These are phyloP conservation scores for Anisognathus igniventris DNA, from an alignment of 2,797 vertebrate species.

Conservation along the genomic window DNA sequence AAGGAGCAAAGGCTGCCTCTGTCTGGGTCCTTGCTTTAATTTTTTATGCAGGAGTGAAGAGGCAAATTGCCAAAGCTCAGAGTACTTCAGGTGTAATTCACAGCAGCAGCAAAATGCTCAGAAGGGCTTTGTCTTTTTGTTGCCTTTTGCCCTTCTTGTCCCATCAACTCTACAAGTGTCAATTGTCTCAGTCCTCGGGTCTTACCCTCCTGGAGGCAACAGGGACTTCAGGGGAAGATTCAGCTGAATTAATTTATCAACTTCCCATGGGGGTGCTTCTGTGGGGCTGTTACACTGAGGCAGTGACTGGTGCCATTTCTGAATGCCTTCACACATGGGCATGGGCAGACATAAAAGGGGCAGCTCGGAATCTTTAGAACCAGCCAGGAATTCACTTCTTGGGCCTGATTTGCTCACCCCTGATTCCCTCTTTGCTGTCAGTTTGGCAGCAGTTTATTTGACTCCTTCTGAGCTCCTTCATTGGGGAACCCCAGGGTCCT, in stretches of 20 bases:
- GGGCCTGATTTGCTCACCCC: fast-evolving
- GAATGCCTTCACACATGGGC: not conserved
- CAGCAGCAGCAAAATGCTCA: not conserved
- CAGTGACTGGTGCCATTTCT: not conserved
- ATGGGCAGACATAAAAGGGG: fast-evolving
- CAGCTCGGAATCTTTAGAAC: fast-evolving
- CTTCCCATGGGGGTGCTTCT: not conserved
- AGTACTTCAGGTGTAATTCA: not conserved
- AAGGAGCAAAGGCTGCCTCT: not conserved
- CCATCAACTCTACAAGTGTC: not conserved
- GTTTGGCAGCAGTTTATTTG: not conserved
- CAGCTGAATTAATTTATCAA: not conserved
- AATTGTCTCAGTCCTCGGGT: not conserved
- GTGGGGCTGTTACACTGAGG: fast-evolving
- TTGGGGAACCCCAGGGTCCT: fast-evolving
- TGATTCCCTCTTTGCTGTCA: not conserved
- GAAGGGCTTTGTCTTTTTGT: not conserved
- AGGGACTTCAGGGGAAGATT: not conserved
- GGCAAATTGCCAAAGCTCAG: not conserved
- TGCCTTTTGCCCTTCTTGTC: not conserved
- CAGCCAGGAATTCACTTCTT: not conserved
- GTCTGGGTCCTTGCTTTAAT: not conserved
- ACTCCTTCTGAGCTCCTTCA: not conserved
- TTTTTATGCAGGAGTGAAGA: not conserved
- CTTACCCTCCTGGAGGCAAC: not conserved